Conservation (phyloP, 2,113 vertebrate genomes). For the Hippocampus guttulatus region DNA sequence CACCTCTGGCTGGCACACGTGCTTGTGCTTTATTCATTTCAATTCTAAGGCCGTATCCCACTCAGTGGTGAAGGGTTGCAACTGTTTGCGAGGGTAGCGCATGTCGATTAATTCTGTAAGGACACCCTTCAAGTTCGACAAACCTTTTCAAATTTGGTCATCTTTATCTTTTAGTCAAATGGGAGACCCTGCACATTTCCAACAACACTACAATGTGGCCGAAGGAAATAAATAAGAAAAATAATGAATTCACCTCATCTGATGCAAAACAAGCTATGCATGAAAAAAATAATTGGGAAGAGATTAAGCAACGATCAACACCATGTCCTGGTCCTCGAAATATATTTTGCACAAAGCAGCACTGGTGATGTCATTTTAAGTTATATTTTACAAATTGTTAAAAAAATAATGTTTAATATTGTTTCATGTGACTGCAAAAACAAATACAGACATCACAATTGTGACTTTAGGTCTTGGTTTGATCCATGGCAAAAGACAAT, state of each 20-base stretch:
- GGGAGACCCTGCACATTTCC: too few relatives aligned
- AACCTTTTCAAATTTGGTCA: too few relatives aligned
- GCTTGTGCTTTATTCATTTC: background rate
- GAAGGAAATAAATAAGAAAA: too few relatives aligned
- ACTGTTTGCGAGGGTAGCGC: too few relatives aligned
- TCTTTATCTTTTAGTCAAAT: too few relatives aligned
- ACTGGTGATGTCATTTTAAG: too few relatives aligned
- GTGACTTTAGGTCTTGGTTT: background rate
- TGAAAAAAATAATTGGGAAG: background rate
- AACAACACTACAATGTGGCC: too few relatives aligned
- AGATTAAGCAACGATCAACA: background rate
- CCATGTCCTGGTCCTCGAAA: background rate
- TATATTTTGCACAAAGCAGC: background rate
- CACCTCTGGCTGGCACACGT: background rate
- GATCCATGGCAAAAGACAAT: slow-evolving; percentile 28
- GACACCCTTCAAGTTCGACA: too few relatives aligned
- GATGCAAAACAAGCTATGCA: slow-evolving; percentile 9
- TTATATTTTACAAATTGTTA: too few relatives aligned
- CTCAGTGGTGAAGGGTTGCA: too few relatives aligned
- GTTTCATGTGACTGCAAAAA: slow-evolving; percentile 6
- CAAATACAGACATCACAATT: background rate
- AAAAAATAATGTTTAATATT: background rate
- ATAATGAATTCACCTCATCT: background rate
- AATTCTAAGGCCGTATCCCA: background rate
- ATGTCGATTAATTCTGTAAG: too few relatives aligned